phyloP scores from a whole-genome alignment of 2,888 invertebrate species.

The Belgica antarctica region DNA sequence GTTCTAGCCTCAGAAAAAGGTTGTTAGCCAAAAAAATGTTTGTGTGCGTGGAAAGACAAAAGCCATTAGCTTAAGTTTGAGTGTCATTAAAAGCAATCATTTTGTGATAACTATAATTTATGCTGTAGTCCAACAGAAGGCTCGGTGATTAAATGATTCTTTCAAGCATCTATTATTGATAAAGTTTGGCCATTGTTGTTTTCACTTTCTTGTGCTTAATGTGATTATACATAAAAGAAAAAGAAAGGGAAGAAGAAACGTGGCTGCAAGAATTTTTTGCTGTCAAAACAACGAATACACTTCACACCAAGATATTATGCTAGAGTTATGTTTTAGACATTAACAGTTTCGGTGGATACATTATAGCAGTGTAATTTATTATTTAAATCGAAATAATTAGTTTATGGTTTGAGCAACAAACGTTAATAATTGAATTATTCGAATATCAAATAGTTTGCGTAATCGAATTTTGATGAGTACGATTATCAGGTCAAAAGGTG shows the following conservation, averaged over 20 bases:
- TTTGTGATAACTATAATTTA: slow-evolving; percentile 11
- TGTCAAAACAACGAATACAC: neutral
- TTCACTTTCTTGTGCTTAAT: too few relatives aligned
- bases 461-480: too few relatives aligned
- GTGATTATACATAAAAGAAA: too few relatives aligned
- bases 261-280: too few relatives aligned
- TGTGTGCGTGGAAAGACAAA: neutral
- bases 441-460: too few relatives aligned
- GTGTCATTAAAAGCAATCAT: slow-evolving; percentile 3
- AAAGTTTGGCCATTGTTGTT: neutral
- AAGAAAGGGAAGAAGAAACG: too few relatives aligned
- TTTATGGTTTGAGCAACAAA: slow-evolving; percentile 13
- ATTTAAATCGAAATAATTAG: slow-evolving; percentile 16
- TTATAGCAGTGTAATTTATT: slow-evolving; percentile 7
- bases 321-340: slow-evolving; percentile 1
- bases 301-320: neutral
- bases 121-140: neutral
- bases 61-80: neutral
- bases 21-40: neutral
- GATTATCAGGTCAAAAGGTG: too few relatives aligned
- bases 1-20: neutral
- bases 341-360: neutral
- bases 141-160: neutral
- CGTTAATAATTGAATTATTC: neutral
- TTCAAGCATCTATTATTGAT: neutral